Percentiles rank a stretch among this genome's conserved stretches.
Conservation (phyloP, 1,140 invertebrate genomes). For the Euura saliciscinereae region DNA sequence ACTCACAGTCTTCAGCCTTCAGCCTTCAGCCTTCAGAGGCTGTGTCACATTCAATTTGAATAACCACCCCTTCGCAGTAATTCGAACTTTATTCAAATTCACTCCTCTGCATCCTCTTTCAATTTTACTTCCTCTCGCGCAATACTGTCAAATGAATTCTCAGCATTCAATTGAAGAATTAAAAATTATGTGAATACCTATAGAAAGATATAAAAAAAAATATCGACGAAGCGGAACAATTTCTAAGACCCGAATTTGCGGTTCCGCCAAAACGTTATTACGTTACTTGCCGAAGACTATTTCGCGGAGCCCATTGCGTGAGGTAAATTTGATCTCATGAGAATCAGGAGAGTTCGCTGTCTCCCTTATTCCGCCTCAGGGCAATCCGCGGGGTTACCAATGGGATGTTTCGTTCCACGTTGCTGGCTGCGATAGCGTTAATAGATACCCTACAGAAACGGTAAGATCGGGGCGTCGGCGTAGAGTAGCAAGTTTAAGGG, state of each 20-base stretch:
- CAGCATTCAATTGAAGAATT: too few species aligned
- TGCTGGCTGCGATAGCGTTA: not conserved
- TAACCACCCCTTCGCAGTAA: not conserved
- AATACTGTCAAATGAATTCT: too few species aligned
- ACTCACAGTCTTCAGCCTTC: not conserved
- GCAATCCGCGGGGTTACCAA: not conserved
- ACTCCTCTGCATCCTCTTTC: not conserved
- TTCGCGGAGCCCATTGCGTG: not conserved
- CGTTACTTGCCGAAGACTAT: not conserved
- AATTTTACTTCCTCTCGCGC: too few species aligned
- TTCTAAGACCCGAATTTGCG: not conserved
- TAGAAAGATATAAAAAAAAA: too few species aligned
- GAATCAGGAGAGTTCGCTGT: not conserved
- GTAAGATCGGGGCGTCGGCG: too few species aligned
- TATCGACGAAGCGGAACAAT: too few species aligned
- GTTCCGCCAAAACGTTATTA: not conserved
- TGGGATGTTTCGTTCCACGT: not conserved
- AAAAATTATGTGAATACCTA: too few species aligned
- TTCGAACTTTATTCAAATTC: conserved; percentile 3
- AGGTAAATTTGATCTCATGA: not conserved
- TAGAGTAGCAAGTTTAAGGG: not conserved
- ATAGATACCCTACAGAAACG: not conserved
- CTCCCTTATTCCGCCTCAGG: not conserved
- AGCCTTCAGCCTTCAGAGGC: not conserved
- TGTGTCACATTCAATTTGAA: conserved; percentile 3